These are phyloP conservation scores for Goniozus legneri DNA, from an alignment of 1,140 invertebrate species.

Conservation along the genomic window DNA sequence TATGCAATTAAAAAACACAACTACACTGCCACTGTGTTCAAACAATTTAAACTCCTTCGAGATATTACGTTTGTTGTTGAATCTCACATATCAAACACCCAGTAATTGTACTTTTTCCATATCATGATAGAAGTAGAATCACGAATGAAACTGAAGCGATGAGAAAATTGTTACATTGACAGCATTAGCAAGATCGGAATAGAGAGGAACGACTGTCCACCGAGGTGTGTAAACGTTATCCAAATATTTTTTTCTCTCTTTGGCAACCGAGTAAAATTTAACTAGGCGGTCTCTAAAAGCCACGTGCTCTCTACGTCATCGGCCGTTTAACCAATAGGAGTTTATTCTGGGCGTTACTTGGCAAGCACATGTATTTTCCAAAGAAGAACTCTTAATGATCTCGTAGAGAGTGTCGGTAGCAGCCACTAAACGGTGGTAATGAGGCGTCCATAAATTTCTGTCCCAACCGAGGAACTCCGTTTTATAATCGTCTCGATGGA, in stretches of 20 bases:
- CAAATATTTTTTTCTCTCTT: slow-evolving; percentile 28
- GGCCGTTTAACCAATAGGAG: slow-evolving; percentile 13
- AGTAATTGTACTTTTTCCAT: too few relatives aligned
- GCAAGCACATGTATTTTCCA: slow-evolving; percentile 36
- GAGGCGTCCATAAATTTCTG: slow-evolving; percentile 37
- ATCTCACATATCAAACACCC: too few relatives aligned
- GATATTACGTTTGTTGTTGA: too few relatives aligned
- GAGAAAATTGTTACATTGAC: too few relatives aligned
- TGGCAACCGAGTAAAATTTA: slow-evolving; percentile 32
- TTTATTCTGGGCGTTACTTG: slow-evolving; percentile 41
- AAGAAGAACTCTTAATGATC: slow-evolving; percentile 37
- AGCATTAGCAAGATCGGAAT: slow-evolving; percentile 26
- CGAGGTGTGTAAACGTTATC: slow-evolving; percentile 23
- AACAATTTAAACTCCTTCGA: too few relatives aligned
- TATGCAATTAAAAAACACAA: too few relatives aligned
- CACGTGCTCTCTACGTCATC: slow-evolving; percentile 38
- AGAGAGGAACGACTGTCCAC: slow-evolving; percentile 25
- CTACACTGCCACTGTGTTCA: too few relatives aligned
- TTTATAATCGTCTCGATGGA: slow-evolving; percentile 28
- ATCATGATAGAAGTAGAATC: too few relatives aligned
- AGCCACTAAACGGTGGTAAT: slow-evolving; percentile 40
- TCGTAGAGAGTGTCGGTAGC: slow-evolving; percentile 27
- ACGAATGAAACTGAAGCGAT: too few relatives aligned
- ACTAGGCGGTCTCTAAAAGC: slow-evolving; percentile 32
- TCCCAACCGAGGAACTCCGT: slow-evolving; percentile 21